A percentile compares a stretch with the other conserved stretches of the same genome.
phyloP scores from a whole-genome alignment of 2,113 vertebrate species.

The Sarotherodon lohbergeri region DNA sequence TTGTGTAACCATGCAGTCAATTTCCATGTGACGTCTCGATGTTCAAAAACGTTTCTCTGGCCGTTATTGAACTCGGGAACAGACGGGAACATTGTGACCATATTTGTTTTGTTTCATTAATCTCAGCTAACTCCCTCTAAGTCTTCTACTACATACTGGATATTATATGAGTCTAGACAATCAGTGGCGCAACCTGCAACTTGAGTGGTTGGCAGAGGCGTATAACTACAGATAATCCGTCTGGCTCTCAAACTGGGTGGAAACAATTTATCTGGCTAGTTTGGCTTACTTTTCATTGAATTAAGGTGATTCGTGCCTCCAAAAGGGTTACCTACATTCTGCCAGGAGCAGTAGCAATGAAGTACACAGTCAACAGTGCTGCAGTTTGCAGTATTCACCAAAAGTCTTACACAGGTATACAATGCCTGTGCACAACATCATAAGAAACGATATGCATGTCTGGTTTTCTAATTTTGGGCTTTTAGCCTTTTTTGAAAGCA shows the following conservation, averaged over 20 bases:
- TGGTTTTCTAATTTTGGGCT: not conserved
- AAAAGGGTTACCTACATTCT: not conserved
- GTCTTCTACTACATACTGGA: not conserved
- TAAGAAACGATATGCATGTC: not conserved
- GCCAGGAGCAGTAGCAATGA: not conserved
- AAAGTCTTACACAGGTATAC: not conserved
- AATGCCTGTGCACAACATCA: not conserved
- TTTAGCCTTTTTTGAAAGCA: not conserved
- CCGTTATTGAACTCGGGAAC: not conserved
- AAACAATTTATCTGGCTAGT: not conserved
- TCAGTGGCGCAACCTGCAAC: not conserved
- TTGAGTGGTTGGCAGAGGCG: not conserved
- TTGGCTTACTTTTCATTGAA: not conserved
- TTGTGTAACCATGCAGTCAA: not conserved
- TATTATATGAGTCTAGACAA: not conserved
- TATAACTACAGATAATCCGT: not conserved
- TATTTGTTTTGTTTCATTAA: not conserved
- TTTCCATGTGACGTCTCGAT: not conserved
- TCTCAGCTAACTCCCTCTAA: not conserved
- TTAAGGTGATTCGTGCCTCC: not conserved
- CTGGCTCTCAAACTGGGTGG: not conserved
- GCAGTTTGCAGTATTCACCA: not conserved
- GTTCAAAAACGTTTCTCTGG: not conserved
- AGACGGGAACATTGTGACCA: not conserved
- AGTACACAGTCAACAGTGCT: not conserved